Evolutionary conservation across 1,140 invertebrate genomes (phyloP), one percentile per base, ranked within the genome.

Genomic region (Drosophila arizonae): DNA sequence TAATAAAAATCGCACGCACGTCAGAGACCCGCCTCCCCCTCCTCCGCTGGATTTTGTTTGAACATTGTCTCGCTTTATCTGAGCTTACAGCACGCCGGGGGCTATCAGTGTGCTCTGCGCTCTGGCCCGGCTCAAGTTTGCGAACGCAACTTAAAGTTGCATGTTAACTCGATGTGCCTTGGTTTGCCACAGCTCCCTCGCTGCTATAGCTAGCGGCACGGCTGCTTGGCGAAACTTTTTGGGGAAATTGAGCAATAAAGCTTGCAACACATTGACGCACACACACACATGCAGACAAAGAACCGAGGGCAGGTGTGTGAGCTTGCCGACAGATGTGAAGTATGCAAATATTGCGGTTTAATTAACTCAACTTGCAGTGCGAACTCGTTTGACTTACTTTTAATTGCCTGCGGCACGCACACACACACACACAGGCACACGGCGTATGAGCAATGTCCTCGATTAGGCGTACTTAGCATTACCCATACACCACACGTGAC

Each of bases 291-390:
- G 43, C 36, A 66, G 39, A 15, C 52, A 41, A 10, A 26, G 9
- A n/a, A 6, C 28, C 6, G 11, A 6, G 13, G n/a, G n/a, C 58
- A 13, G 28, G 26, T 52, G 50, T 30, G 68, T 51, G 46, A 52
- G 63, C 21, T 30, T 41, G 33, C 50, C 41, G 70, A 36, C 74
- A 79, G 33, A 70, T 87, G 84, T 57, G 78, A 78, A 88, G 77
- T 87, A 88, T 87, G 82, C 76, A 82, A 87, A 87, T 87, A 87
- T 87, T 76, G 82, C 84, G 84, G 84, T 87, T 87, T 87, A 87
- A 87, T 87, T 87, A 87, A 87, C 69, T 87, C 73, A 76, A 68
- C 72, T 63, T 67, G 45, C 36, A 54, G 56, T 56, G 52, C 69
- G 48, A 57, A 67, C 61, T 71, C 73, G 57, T 58, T 66, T 70